Evolutionary conservation across 2,113 vertebrate genomes (phyloP).

Genomic region (Bungarus multicinctus): DNA sequence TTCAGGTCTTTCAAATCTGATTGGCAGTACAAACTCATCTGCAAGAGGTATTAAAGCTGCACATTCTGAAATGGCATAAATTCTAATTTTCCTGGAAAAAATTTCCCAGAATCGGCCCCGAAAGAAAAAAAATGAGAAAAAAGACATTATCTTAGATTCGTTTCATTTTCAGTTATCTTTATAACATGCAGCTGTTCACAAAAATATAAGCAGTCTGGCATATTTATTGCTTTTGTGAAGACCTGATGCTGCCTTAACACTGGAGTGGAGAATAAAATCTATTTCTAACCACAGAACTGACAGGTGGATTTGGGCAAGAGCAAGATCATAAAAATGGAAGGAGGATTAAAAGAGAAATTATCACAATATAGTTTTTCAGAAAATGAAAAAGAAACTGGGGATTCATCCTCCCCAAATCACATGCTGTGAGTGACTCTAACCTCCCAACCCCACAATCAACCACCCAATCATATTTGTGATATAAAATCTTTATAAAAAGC

Average conservation of each 20-base stretch:
- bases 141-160: not conserved
- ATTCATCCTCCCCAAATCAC: not conserved
- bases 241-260: not conserved
- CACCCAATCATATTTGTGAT: not conserved
- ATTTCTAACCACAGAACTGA: not conserved
- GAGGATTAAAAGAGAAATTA: not conserved
- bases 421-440: not conserved
- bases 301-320: not conserved
- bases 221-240: not conserved
- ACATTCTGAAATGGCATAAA: not conserved
- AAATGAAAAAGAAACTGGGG: not conserved
- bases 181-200: not conserved
- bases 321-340: not conserved
- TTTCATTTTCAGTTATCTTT: not conserved
- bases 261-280: not conserved
- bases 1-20: not conserved
- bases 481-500: not conserved
- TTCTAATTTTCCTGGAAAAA: not conserved
- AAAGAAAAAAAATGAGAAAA: not conserved
- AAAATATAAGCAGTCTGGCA: not conserved
- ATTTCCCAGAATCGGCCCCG: not conserved
- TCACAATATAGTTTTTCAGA: not conserved
- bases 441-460: not conserved
- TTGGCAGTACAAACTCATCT: not conserved
- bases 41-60: not conserved